Conservation (phyloP, 2,888 invertebrate species). For the Arrhopalites spinosus region DNA sequence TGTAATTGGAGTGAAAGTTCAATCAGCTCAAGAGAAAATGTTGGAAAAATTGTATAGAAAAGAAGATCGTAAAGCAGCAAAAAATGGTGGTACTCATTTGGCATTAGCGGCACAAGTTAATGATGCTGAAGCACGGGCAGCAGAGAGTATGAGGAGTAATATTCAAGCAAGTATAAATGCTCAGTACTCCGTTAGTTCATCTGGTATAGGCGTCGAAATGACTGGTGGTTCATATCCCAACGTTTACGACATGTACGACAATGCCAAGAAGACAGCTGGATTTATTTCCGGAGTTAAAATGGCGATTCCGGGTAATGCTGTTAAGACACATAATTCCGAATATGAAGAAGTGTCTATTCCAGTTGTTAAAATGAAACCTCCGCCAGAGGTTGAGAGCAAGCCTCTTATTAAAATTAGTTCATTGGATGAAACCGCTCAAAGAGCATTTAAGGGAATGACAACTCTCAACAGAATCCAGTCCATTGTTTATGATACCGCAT, state of each 20-base stretch:
- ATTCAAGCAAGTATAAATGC: slow-evolving; percentile 10
- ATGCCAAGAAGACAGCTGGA: slow-evolving; percentile 69
- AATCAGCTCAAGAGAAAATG: slow-evolving; percentile 81
- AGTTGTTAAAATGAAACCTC: slow-evolving; percentile 64
- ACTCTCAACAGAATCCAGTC: slow-evolving; percentile 92
- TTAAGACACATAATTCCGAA: slow-evolving; percentile 71
- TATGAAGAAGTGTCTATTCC: slow-evolving; percentile 89
- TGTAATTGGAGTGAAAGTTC: slow-evolving; percentile 69
- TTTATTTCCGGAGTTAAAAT: slow-evolving; percentile 80
- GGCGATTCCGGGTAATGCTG: slow-evolving; percentile 77
- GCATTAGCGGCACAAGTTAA: slow-evolving; percentile 20
- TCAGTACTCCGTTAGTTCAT: background rate
- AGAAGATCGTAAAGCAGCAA: slow-evolving; percentile 77
- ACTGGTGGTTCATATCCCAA: slow-evolving; percentile 69
- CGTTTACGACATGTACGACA: slow-evolving; percentile 81
- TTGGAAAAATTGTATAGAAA: slow-evolving; percentile 76
- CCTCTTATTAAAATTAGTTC: slow-evolving; percentile 68
- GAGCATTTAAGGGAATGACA: slow-evolving; percentile 86
- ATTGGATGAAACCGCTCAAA: slow-evolving; percentile 79
- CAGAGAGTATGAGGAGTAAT: slow-evolving; percentile 20
- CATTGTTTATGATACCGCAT: slow-evolving; percentile 92
- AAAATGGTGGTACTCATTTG: slow-evolving; percentile 58
- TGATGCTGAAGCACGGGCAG: slow-evolving; percentile 44
- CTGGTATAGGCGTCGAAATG: slow-evolving; percentile 58
- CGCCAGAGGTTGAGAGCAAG: slow-evolving; percentile 69